Conservation (phyloP, 1,140 invertebrate genomes). For the Lithobius niger region DNA sequence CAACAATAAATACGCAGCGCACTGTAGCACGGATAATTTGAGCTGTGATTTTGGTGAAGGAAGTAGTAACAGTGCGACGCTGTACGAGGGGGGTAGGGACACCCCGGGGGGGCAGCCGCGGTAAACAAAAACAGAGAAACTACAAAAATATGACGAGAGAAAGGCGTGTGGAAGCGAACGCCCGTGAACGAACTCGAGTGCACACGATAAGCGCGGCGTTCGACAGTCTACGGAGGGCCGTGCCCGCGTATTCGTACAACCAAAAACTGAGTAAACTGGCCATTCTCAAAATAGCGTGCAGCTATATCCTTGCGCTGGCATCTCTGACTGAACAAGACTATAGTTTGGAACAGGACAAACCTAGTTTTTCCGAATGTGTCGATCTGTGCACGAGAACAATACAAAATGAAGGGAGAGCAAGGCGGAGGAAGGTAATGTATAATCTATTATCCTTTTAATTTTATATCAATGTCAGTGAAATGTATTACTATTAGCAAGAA, state of each 20-base stretch:
- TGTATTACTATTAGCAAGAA: no score
- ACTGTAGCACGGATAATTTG: no score
- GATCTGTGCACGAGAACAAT: constrained; percentile 75
- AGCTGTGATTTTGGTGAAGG: no score
- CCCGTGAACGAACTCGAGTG: constrained; percentile 75
- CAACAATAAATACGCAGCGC: background rate
- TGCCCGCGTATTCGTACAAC: constrained; percentile 81
- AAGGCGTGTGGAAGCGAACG: constrained; percentile 82
- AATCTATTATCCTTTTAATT: no score
- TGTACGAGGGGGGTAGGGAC: no score
- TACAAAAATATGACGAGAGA: constrained; percentile 92
- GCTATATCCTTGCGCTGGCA: constrained; percentile 73
- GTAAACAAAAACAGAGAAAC: constrained; percentile 53
- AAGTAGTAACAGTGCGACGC: no score
- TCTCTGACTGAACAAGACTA: constrained; percentile 49
- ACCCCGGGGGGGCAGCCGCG: no score
- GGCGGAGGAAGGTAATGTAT: constrained; percentile 43
- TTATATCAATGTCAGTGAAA: no score
- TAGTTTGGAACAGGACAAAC: constrained; percentile 34
- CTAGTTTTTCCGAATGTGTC: constrained; percentile 56
- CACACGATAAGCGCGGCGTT: constrained; percentile 92
- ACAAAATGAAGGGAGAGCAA: constrained; percentile 76
- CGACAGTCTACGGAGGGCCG: constrained; percentile 64
- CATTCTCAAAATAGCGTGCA: constrained; percentile 77
- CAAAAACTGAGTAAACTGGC: constrained; percentile 86